Evolutionary conservation across 2,888 invertebrate species (phyloP), one percentile per base, ranked within the genome.

Genomic region (Lapara coniferarum): DNA sequence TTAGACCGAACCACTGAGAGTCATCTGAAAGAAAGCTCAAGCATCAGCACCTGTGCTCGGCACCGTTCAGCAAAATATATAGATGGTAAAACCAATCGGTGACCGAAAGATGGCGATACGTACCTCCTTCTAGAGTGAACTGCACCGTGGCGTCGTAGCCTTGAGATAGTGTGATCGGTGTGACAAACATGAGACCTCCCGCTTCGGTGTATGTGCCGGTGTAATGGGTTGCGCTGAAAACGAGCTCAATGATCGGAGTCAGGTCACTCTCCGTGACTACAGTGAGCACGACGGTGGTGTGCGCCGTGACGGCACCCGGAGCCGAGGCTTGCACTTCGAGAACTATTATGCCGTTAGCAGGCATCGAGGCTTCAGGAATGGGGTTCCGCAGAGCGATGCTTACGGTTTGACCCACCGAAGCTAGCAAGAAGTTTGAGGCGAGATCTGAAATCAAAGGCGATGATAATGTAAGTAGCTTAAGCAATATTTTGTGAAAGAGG

Each of bases 121-220:
- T 10, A 84, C 85, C 83, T 77, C 83, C 85, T 68, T 77, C 76
- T 0, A 86, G 73, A 8, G n/a, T 56, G 66, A 83, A 84, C 25
- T 66, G 51, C 0, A 85, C 79, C 13, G 56, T 71, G 0, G 71
- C 71, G 51, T 82, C 79, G 66, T 77, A 81, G 13, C 83, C 85
- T 56, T 75, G 44, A 3, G 71, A 49, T 6, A 86, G 70, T 0
- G 74, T 72, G 56, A 85, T 81, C 7, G 73, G 70, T 10, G 74
- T 72, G 0, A 73, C 69, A 44, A 84, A 77, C 2, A 25, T 37
- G 8, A 85, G 74, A 5, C 79, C 78, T 10, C 10, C 72, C 8
- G 56, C 44, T 63, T 71, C 75, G 14, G 73, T 73, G 68, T 80
- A 84, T 14, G 72, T 69, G 12, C 85, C 85, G 3, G 78, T 77